phyloP scores from a whole-genome alignment of 1,140 invertebrate species.

The Ganaspis sp. region DNA sequence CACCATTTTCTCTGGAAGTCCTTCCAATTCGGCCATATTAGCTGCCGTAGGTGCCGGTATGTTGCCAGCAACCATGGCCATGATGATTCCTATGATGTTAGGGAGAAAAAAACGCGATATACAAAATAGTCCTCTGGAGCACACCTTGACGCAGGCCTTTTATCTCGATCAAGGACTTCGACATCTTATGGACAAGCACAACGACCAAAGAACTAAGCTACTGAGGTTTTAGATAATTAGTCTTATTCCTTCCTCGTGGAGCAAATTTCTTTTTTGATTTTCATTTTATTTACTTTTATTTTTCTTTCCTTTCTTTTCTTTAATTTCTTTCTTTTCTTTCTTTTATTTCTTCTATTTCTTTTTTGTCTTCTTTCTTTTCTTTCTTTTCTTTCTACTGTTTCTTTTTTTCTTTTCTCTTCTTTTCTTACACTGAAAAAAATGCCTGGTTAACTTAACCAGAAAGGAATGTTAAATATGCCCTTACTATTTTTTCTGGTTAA shows the following conservation, averaged over 20 bases:
- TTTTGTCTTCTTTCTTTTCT: no score
- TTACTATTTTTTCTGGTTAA: no score
- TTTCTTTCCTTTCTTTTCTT: no score
- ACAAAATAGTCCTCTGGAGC: not conserved
- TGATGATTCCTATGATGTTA: conserved; percentile 86
- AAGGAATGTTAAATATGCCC: no score
- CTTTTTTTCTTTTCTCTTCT: no score
- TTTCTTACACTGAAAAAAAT: no score
- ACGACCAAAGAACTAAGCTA: conserved; percentile 35
- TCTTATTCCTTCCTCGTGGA: no score
- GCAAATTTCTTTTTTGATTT: no score
- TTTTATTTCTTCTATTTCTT: no score
- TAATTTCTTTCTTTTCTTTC: no score
- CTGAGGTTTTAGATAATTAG: not conserved
- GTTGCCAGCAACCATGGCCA: conserved; percentile 86
- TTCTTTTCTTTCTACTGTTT: no score
- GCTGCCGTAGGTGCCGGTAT: conserved; percentile 86
- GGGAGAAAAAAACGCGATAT: conserved; percentile 73
- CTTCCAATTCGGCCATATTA: conserved; percentile 78
- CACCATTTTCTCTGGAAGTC: conserved; percentile 50
- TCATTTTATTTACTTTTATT: not conserved
- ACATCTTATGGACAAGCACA: conserved; percentile 15
- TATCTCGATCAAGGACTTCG: conserved; percentile 18
- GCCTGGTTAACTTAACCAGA: no score
- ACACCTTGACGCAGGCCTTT: not conserved